Evolutionary conservation across 2,888 invertebrate genomes (phyloP).

Genomic region (Plagiodera versicolora): DNA sequence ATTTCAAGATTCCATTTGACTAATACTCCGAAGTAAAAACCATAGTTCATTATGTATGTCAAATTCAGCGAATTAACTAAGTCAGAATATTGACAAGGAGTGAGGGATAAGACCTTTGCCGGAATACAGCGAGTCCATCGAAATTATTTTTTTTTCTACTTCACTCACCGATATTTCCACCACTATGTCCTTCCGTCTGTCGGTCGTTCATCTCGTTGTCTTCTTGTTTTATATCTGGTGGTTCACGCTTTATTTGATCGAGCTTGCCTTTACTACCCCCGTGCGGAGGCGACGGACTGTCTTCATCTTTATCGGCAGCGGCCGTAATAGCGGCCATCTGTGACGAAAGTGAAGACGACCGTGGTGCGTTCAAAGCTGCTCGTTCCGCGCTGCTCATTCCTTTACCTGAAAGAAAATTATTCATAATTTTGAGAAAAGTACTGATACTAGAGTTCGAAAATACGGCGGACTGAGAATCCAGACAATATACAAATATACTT

Average conservation of each 20-base stretch:
- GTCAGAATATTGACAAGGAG: no score
- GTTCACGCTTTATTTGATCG: constrained; percentile 66
- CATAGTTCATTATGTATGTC: no score
- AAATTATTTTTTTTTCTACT: no score
- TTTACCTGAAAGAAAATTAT: constrained; percentile 43
- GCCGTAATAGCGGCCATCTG: constrained; percentile 75
- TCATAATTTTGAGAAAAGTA: neutral
- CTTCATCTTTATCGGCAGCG: constrained; percentile 67
- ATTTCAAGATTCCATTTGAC: no score
- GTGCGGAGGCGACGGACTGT: constrained; percentile 62
- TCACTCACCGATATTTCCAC: constrained; percentile 52
- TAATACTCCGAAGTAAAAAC: no score
- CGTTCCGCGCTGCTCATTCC: constrained; percentile 60
- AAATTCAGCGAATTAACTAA: no score
- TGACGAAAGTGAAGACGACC: constrained; percentile 63
- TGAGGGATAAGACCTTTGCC: no score
- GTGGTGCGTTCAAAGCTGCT: constrained; percentile 57
- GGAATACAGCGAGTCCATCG: no score
- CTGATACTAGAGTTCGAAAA: no score
- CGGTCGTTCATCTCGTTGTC: constrained; percentile 58
- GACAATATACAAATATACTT: no score
- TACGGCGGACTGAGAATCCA: no score
- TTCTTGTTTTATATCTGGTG: constrained; percentile 64
- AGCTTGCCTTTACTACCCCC: constrained; percentile 66
- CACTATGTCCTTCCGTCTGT: constrained; percentile 58